Evolutionary conservation across 2,113 vertebrate species (phyloP).

Genomic region (Lycaon pictus): DNA sequence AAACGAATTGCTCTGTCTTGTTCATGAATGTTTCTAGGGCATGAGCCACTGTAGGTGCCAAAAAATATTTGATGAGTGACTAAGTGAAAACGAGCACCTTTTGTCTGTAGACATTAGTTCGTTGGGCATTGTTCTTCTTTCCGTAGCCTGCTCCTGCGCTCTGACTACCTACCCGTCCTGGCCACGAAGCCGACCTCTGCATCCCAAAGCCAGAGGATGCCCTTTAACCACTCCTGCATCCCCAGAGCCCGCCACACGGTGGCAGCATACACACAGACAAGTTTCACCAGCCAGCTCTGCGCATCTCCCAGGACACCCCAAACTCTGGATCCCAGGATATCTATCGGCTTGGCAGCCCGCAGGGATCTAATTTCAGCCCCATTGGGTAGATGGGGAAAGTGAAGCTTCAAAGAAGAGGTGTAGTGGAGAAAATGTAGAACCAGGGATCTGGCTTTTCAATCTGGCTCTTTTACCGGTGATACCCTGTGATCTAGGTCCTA

Average conservation of each 20-base stretch:
- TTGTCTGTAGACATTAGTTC: not conserved
- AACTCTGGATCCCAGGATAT: not conserved
- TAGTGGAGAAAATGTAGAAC: not conserved
- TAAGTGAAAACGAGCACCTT: not conserved
- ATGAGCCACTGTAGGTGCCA: not conserved
- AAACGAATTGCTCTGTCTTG: not conserved
- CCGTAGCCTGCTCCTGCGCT: not conserved
- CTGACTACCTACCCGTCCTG: rapidly evolving
- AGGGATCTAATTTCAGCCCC: no score
- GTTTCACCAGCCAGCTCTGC: not conserved
- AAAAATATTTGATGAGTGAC: not conserved
- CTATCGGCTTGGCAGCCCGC: not conserved
- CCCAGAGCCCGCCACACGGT: not conserved
- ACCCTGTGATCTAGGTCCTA: not conserved
- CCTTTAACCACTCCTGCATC: not conserved
- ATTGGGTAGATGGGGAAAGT: not conserved
- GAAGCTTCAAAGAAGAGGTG: not conserved
- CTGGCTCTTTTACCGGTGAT: not conserved
- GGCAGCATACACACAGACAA: slow-evolving; percentile 54
- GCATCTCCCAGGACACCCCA: not conserved
- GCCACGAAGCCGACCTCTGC: not conserved
- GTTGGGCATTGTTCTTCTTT: not conserved
- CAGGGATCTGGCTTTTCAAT: not conserved
- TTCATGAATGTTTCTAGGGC: not conserved
- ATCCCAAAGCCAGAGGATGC: not conserved